A percentile compares a stretch with the other conserved stretches of the same genome.
phyloP scores from a whole-genome alignment of 2,113 vertebrate genomes.

The Melanerpes aurifrons region DNA sequence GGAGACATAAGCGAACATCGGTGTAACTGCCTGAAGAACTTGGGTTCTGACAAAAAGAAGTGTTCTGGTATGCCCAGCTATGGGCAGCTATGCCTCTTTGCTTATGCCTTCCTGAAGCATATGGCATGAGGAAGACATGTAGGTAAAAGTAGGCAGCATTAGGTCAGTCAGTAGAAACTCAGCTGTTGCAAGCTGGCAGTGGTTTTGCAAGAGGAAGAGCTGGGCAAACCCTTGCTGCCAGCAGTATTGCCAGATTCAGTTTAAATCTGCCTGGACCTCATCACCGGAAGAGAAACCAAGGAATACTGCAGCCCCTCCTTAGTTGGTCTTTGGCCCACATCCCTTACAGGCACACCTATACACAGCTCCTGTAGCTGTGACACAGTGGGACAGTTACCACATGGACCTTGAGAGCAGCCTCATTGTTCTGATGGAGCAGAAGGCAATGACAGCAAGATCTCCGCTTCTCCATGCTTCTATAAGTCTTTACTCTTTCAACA shows the following conservation, averaged over 20 bases:
- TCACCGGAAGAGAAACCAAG: neutral
- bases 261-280: neutral
- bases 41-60: neutral
- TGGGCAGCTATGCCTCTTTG: neutral
- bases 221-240: neutral
- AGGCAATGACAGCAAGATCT: accelerated
- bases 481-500: neutral
- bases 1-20: neutral
- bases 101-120: neutral
- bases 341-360: neutral
- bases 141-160: neutral
- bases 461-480: neutral
- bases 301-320: accelerated
- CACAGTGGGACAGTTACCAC: accelerated
- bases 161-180: neutral
- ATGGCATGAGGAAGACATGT: accelerated
- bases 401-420: neutral
- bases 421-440: accelerated
- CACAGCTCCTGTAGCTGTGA: neutral
- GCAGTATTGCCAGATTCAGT: neutral
- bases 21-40: neutral
- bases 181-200: neutral
- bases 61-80: neutral
- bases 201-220: neutral
- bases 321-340: neutral